Percentiles rank a stretch among this genome's conserved stretches.
Evolutionary conservation across 2,888 invertebrate species (phyloP).

Genomic region (Cerastoderma edule): DNA sequence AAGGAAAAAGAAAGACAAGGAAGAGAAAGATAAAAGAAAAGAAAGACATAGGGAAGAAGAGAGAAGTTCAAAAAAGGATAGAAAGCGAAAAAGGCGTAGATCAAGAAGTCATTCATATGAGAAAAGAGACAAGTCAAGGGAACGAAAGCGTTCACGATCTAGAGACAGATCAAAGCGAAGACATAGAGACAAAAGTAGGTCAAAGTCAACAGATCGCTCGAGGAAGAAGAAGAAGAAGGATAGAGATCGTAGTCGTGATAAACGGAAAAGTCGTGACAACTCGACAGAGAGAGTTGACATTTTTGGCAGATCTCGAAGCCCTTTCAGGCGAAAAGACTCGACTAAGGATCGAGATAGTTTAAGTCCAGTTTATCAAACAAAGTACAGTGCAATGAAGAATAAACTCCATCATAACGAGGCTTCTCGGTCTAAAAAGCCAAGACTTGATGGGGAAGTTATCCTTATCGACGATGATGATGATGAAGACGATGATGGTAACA

Average conservation of each 20-base stretch:
- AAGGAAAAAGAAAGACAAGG: conserved; percentile 47
- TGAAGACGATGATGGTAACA: conserved; percentile 23
- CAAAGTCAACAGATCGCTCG: conserved; percentile 55
- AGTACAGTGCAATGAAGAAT: conserved; percentile 8
- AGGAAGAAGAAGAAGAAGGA: conserved; percentile 52
- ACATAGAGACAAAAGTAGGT: conserved; percentile 44
- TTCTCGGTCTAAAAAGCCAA: conserved; percentile 3
- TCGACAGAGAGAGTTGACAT: conserved; percentile 51
- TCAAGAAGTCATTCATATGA: conserved; percentile 59
- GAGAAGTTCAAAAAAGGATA: conserved; percentile 53
- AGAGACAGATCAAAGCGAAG: conserved; percentile 36
- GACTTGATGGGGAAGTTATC: conserved; percentile 14
- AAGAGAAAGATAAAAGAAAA: conserved; percentile 53
- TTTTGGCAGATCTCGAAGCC: conserved; percentile 54
- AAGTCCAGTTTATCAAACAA: conserved; percentile 6
- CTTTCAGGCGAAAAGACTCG: conserved; percentile 41
- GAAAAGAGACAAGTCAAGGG: conserved; percentile 59
- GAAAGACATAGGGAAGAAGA: conserved; percentile 53
- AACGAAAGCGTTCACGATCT: conserved; percentile 61
- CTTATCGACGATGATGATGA: conserved; percentile 26
- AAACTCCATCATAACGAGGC: neutral
- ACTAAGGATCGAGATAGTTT: conserved; percentile 30
- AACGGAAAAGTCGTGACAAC: conserved; percentile 51
- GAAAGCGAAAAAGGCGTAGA: conserved; percentile 43
- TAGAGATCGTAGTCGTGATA: conserved; percentile 59